phyloP scores from a whole-genome alignment of 2,888 invertebrate genomes.

The Drosophila quinaria region DNA sequence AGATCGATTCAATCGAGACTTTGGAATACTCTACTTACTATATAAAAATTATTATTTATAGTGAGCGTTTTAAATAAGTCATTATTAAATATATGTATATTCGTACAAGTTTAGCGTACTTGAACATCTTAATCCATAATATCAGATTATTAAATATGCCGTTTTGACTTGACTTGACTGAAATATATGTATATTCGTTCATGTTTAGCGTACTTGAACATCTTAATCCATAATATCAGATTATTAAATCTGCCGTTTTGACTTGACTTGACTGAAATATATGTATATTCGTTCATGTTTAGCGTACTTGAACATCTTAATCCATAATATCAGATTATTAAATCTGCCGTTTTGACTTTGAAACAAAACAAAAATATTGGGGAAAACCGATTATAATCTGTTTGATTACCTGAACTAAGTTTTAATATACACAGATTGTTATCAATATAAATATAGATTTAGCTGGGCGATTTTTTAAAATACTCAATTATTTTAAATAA shows the following conservation, averaged over 20 bases:
- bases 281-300: not conserved
- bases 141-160: no score
- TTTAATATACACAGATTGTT: not conserved
- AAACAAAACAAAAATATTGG: not conserved
- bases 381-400: not conserved
- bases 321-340: not conserved
- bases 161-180: no score
- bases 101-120: no score
- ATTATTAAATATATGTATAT: no score
- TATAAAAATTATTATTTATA: not conserved
- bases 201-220: not conserved
- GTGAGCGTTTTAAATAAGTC: no score
- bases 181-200: not conserved
- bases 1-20: slow-evolving; percentile 8
- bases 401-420: not conserved
- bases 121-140: no score
- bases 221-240: not conserved
- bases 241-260: not conserved
- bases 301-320: not conserved
- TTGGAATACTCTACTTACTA: slow-evolving; percentile 26
- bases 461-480: not conserved
- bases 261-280: no score
- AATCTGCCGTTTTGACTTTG: not conserved
- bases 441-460: not conserved
- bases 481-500: not conserved